Base-by-base conservation (phyloP, 1,140 invertebrate species). In the Drosophila navojoa region DNA sequence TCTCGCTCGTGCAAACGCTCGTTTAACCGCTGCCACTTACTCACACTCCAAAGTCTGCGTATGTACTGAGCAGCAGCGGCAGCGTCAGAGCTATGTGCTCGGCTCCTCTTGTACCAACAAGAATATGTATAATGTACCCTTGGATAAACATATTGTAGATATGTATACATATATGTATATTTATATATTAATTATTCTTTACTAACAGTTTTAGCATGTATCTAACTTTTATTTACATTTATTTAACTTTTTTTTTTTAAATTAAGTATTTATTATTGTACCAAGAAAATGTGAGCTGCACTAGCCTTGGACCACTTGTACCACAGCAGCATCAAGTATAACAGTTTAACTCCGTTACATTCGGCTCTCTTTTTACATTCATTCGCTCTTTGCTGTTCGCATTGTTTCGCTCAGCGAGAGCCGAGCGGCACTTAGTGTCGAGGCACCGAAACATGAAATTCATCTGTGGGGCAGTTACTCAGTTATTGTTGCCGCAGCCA, bases 381-480 rank as follows among this genome's bases (percentile, higher is more conserved):
- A 47, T 35, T 54, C 29, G 27, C 62, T 67, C 57, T 76, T 72
- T 68, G 69, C 57, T 42, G 15, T n/a, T 44, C 55, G 71, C 50
- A 71, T 89, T 87, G 82, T 89, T 87, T 87, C 82, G 82, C 82
- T 82, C 54, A 76, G 67, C 77, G 84, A 80, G 67, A 79, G 73
- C 71, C 71, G 68, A 63, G 19, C 9, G 15, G 9, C 13, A 1
- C 40, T 35, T 25, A 16, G 40, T 35, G 19, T 16, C 74, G 63
- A 77, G 47, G 67, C 42, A 76, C 79, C 78, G 81, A 70, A 79
- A 82, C 79, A 87, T 81, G 54, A 70, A 81, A 69, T 71, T 42
- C 38, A 58, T 66, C 47, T 68, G n/a, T 6, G 22, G 50, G 64
- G 35, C 47, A 45, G 16, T 49, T 77, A 4, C 27, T 27, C 58